Percentiles rank a stretch among this genome's conserved stretches.
Conservation (phyloP, 2,113 vertebrate species). For the Upupa epops region DNA sequence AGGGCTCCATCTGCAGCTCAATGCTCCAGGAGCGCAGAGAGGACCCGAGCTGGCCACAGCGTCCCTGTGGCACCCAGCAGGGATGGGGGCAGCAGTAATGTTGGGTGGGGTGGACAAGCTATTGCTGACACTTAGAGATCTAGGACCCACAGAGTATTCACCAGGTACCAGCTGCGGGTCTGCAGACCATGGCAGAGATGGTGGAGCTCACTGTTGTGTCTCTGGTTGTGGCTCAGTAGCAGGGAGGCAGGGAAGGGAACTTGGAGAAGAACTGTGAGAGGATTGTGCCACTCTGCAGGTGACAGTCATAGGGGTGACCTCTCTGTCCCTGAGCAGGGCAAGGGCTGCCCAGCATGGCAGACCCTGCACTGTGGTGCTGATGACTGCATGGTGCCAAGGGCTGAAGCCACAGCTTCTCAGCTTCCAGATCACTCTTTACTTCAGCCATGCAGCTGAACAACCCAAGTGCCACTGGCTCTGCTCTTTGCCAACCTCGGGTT, state of each 20-base stretch:
- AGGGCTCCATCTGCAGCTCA: neutral
- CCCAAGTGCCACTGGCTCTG: neutral
- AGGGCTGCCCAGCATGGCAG: rapidly evolving
- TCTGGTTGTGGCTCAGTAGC: neutral
- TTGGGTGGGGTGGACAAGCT: neutral
- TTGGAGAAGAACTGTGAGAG: neutral
- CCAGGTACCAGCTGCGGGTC: neutral
- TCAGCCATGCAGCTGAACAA: neutral
- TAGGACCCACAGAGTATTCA: neutral
- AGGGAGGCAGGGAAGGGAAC: neutral
- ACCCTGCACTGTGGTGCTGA: neutral
- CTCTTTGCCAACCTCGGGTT: neutral
- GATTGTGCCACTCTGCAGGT: neutral
- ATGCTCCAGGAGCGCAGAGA: rapidly evolving
- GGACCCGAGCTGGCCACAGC: neutral
- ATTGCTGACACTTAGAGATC: neutral
- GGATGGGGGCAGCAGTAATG: neutral
- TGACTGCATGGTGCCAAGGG: neutral
- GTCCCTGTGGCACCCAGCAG: neutral
- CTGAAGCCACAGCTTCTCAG: neutral
- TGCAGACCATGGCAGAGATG: neutral
- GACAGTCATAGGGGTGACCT: neutral
- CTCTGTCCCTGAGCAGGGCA: neutral
- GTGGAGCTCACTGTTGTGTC: neutral
- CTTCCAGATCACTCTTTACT: neutral